Conservation (phyloP, 2,113 vertebrate genomes). For the Mastomys natalensis region DNA sequence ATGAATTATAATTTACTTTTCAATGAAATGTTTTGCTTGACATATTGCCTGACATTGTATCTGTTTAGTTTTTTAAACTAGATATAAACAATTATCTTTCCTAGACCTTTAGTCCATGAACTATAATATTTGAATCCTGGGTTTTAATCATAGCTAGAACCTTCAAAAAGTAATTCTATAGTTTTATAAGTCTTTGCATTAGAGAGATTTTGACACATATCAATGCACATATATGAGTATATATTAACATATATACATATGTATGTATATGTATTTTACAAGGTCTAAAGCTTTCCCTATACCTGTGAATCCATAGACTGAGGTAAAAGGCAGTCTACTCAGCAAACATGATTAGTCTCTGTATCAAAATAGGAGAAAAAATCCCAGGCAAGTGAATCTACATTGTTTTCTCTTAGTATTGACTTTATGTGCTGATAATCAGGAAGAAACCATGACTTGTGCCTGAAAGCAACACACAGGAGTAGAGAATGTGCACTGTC, state of each 20-base stretch:
- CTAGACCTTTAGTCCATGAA: background rate
- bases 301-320: conserved; percentile 76
- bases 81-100: background rate
- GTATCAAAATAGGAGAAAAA: conserved; percentile 71
- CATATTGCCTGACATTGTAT: background rate
- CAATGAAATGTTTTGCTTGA: background rate
- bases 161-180: background rate
- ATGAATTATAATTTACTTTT: background rate
- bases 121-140: background rate
- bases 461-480: conserved; percentile 81
- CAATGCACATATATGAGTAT: background rate
- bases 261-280: background rate
- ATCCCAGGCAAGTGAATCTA: conserved; percentile 63
- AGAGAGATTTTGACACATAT: background rate
- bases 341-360: conserved; percentile 73
- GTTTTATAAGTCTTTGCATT: background rate
- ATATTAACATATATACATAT: background rate
- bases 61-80: background rate
- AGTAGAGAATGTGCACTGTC: conserved; percentile 27
- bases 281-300: conserved; percentile 68
- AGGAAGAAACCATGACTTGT: conserved; percentile 79
- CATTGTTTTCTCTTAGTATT: conserved; percentile 74
- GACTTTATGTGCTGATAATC: conserved; percentile 81
- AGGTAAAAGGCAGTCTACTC: conserved; percentile 80
- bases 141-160: background rate